Conservation (phyloP, 2,113 vertebrate genomes). For the Pelmatolapia mariae region DNA sequence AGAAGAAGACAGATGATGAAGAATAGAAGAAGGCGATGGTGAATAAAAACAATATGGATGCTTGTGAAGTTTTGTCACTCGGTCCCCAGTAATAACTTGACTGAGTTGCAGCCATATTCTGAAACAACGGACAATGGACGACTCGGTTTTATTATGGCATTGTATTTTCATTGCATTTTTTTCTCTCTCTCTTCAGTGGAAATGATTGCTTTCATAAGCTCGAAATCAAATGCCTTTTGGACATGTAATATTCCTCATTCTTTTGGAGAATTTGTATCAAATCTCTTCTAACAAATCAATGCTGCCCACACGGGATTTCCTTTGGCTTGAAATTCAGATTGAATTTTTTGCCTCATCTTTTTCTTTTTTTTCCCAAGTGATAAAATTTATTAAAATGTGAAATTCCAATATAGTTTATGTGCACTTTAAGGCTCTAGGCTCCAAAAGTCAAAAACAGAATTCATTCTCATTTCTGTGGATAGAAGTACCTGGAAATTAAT, state of each 20-base stretch:
- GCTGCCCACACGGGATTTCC: background rate
- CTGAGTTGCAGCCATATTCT: background rate
- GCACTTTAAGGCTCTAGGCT: background rate
- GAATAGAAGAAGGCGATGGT: background rate
- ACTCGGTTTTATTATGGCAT: background rate
- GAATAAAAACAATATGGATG: background rate
- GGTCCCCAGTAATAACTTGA: background rate
- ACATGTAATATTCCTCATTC: background rate
- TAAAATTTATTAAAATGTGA: constrained; percentile 20
- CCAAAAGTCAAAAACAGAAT: background rate
- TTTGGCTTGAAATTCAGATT: constrained; percentile 1
- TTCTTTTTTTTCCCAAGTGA: background rate
- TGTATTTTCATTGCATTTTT: background rate
- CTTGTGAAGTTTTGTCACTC: background rate
- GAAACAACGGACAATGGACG: background rate
- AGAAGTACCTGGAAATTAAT: background rate
- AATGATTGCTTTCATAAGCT: background rate
- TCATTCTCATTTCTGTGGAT: background rate
- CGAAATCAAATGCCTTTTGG: constrained; percentile 12
- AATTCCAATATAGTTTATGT: background rate
- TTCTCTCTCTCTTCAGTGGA: background rate
- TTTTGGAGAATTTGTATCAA: constrained; percentile 17
- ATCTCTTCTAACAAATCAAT: constrained; percentile 37
- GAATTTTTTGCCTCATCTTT: background rate
- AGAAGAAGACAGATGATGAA: background rate